Base-by-base conservation (phyloP, 2,113 vertebrate species). In the Ibidorhyncha struthersii region DNA sequence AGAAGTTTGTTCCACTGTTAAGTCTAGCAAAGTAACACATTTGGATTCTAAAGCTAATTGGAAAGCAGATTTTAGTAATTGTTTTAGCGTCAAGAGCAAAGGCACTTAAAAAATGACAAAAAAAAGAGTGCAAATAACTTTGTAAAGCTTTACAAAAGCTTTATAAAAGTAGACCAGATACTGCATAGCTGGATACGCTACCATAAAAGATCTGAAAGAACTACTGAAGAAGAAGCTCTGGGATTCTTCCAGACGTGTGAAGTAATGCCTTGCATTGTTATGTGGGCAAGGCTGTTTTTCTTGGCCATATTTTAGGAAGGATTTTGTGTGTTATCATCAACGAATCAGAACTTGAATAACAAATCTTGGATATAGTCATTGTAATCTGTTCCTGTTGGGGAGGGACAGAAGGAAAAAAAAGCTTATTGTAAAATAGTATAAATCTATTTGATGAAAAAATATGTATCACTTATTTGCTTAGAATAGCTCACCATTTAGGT, bases 231-330 rank as follows among this genome's bases (percentile, higher is more conserved):
- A 63, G 86, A 86, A 96, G 71, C 17, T 86, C 62, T 74, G 55
- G 69, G 71, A 81, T 86, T 94, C 76, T 89, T 96, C 53, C 67
- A 92, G 76, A 69, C 0, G 0, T 53, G 55, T 96, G 76, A 92
- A 96, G 89, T 86, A 97, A 96, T 73, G 76, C 41, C 55, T 89
- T 92, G 50, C 80, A 84, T 80, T 97, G 86, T 94, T 92, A 71
- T 59, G 25, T 91, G 69, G 77, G 83, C 59, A 96, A 77, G 69
- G 38, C 72, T 94, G 63, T 95, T 96, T 94, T 89, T 89, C 91
- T 94, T 97, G 93, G 91, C 80, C 32, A 34, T 82, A 66, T 74
- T 94, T 89, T 91, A 91, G 91, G 86, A 84, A 84, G 86, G 71
- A 62, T 82, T 94, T 73, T 58, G 13, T 90, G 45, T 71, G 38